phyloP scores from a whole-genome alignment of 2,797 vertebrate species.

The Molossus alvarezi region DNA sequence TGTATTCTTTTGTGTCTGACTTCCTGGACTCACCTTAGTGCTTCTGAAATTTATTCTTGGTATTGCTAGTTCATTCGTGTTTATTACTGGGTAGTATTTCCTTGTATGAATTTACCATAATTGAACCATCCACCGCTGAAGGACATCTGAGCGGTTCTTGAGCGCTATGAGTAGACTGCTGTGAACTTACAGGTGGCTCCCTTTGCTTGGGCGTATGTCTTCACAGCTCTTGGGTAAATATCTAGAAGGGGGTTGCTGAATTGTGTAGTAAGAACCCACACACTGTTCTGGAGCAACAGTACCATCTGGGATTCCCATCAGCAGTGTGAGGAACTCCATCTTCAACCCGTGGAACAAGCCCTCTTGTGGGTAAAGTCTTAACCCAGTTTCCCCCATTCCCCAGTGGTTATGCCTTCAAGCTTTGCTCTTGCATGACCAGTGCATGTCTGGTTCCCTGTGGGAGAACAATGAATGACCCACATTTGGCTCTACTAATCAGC shows the following conservation, averaged over 20 bases:
- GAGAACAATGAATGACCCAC: neutral
- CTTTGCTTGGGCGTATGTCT: neutral
- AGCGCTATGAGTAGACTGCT: neutral
- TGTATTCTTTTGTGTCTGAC: constrained; percentile 11
- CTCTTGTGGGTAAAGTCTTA: neutral
- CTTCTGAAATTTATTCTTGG: neutral
- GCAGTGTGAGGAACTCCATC: neutral
- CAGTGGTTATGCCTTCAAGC: neutral
- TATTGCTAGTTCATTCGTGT: neutral
- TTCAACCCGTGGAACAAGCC: neutral
- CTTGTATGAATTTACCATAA: neutral
- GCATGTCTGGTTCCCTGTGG: neutral
- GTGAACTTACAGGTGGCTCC: neutral
- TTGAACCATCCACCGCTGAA: neutral
- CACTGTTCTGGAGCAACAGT: neutral
- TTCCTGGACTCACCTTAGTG: neutral
- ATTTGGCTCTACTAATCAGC: neutral
- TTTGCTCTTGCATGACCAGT: neutral
- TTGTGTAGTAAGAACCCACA: neutral
- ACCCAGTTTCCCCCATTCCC: neutral
- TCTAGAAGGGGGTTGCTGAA: neutral
- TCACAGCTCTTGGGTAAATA: constrained; percentile 10
- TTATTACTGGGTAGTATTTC: constrained; percentile 27
- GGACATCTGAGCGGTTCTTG: neutral
- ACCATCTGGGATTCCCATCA: neutral